Evolutionary conservation across 1,140 invertebrate genomes (phyloP).

Genomic region (Cydia strobilella): DNA sequence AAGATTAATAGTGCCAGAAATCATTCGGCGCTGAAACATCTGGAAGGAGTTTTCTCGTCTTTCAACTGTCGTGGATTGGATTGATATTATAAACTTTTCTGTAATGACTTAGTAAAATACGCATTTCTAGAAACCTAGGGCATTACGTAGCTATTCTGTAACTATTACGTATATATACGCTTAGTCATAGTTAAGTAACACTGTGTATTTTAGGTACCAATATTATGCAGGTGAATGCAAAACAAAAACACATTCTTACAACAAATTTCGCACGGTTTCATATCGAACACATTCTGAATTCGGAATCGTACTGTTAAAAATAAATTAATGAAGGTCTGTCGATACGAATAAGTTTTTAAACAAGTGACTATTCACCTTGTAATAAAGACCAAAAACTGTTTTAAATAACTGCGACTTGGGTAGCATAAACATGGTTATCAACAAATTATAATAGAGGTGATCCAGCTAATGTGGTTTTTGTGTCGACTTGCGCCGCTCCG

Average conservation of each 20-base stretch:
- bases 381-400: neutral
- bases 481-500: constrained; percentile 52
- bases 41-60: constrained; percentile 56
- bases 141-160: neutral
- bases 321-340: neutral
- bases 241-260: neutral
- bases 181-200: no score
- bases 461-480: constrained; percentile 71
- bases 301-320: constrained; percentile 1
- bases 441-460: constrained; percentile 58
- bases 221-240: no score
- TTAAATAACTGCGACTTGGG: neutral
- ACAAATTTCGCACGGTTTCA: constrained; percentile 7
- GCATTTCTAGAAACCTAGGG: neutral
- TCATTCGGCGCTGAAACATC: constrained; percentile 69
- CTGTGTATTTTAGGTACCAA: no score
- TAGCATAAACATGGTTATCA: constrained; percentile 24
- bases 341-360: neutral
- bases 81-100: constrained; percentile 14
- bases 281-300: constrained; percentile 16
- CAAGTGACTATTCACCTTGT: neutral
- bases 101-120: neutral
- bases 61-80: constrained; percentile 45
- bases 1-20: constrained; percentile 69
- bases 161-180: neutral